Base-by-base conservation (phyloP, 1,140 invertebrate genomes). In the Amyelois transitella region DNA sequence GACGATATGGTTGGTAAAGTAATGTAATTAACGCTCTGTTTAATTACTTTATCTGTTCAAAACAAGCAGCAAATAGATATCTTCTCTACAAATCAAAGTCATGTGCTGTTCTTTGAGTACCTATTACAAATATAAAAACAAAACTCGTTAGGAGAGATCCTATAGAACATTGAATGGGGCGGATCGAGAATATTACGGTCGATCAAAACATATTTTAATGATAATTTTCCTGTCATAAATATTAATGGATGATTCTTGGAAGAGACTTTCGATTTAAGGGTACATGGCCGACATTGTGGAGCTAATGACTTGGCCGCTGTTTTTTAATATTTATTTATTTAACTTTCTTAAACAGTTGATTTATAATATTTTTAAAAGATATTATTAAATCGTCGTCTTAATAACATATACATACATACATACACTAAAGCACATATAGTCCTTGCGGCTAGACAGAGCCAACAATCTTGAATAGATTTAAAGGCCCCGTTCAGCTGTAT, bases 211-310 rank as follows among this genome's bases (percentile, higher is more conserved):
- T 72, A 72, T 74, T 77, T 71, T 76, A 75, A 79, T 75, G 68
- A 76, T 81, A 77, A 81, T 81, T 71, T 79, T 79, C 72, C 75
- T 72, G 68, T 67, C 74, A 81, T 81, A 78, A 81, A 81, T 78
- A 78, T 81, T 78, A 77, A 81, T 81, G 68, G 65, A 77, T 71
- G 63, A 70, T 69, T 66, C 62, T 58, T 61, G 62, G 61, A 63
- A 51, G 57, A 60, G 58, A 54, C 61, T 25, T 52, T 65, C 65
- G 72, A 71, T 69, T 74, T 75, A 69, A 64, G 66, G 59, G 60
- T n/a, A 14, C 45, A 48, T 48, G 20, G 10, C 20, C 17, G 18
- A 44, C 18, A 44, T 48, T 22, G n/a, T 48, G 8, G 18, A 18
- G 43, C 18, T 44, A 6, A 19, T 20, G 44, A 32, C 8, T 6